Conservation (phyloP, 2,888 invertebrate genomes). For the Lithophane socia region DNA sequence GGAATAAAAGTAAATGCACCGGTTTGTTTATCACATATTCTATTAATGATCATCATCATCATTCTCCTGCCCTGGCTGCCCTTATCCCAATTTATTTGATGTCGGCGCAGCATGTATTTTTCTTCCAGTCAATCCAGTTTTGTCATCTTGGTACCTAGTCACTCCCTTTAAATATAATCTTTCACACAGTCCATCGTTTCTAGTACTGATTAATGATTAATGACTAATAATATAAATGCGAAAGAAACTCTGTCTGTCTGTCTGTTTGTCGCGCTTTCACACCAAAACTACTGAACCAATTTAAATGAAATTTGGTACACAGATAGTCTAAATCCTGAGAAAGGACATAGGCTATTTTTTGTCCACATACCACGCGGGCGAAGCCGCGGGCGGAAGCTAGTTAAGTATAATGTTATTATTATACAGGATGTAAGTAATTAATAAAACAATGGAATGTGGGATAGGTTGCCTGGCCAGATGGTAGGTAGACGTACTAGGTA, state of each 20-base stretch:
- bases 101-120: neutral
- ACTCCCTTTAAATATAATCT: too few species aligned
- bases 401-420: neutral
- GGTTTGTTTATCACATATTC: neutral
- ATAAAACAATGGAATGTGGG: constrained; percentile 47
- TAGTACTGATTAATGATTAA: neutral
- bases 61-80: neutral
- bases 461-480: constrained; percentile 19
- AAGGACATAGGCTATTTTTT: too few species aligned
- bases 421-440: constrained; percentile 6
- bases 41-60: neutral
- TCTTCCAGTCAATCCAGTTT: too few species aligned
- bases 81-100: neutral
- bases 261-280: too few species aligned
- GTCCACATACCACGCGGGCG: too few species aligned
- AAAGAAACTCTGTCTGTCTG: too few species aligned
- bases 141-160: too few species aligned
- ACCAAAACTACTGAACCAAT: too few species aligned
- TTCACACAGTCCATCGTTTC: neutral
- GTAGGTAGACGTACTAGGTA: constrained; percentile 22
- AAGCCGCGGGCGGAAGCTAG: too few species aligned
- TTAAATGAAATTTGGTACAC: too few species aligned
- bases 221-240: neutral
- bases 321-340: too few species aligned
- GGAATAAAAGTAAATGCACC: neutral